phyloP scores from a whole-genome alignment of 2,113 vertebrate species.

The Onychostruthus taczanowskii region DNA sequence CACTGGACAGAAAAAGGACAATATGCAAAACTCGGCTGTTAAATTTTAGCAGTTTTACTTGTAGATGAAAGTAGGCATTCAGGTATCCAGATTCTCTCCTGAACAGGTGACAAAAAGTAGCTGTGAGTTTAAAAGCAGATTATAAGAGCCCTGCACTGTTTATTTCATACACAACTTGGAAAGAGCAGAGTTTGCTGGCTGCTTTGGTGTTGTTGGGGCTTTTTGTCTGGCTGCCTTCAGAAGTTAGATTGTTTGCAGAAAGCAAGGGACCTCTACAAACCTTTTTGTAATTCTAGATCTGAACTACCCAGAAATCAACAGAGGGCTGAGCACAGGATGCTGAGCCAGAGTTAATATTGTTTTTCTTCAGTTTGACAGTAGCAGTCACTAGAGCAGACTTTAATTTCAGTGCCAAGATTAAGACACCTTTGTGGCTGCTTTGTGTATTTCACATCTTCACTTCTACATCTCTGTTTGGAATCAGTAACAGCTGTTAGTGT shows the following conservation, averaged over 20 bases:
- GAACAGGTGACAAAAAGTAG: background rate
- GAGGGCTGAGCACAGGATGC: background rate
- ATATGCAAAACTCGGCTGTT: background rate
- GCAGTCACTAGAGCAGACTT: background rate
- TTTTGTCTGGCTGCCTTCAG: background rate
- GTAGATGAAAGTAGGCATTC: background rate
- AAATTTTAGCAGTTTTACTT: background rate
- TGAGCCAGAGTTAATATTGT: background rate
- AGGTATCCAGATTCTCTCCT: background rate
- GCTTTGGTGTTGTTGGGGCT: background rate
- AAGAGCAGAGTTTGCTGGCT: background rate
- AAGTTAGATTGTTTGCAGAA: background rate
- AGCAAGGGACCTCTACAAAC: background rate
- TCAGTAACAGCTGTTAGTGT: background rate
- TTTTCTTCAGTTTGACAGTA: background rate
- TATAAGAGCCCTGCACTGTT: background rate
- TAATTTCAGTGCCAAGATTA: background rate
- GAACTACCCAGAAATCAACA: background rate
- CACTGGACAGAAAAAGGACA: background rate
- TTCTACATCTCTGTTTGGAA: background rate
- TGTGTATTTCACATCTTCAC: background rate
- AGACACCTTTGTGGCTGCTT: background rate
- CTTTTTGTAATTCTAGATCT: background rate
- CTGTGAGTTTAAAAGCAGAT: background rate
- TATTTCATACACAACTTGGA: background rate